Conservation (phyloP, 2,888 invertebrate species). For the Papilio demoleus region DNA sequence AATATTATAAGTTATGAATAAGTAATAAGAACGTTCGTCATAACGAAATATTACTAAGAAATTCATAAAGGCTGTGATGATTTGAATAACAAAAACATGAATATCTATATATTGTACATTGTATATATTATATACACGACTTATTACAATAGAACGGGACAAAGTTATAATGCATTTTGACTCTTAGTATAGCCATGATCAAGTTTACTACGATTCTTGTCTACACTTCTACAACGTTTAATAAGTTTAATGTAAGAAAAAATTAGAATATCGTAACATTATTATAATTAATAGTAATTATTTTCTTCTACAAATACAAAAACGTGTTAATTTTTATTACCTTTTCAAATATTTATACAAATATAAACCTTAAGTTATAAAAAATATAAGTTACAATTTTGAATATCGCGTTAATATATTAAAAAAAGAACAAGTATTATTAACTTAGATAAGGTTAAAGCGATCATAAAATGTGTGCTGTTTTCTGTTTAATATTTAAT, state of each 20-base stretch:
- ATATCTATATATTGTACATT: constrained; percentile 25
- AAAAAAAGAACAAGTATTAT: not conserved
- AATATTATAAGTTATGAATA: no score
- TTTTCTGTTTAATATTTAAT: constrained; percentile 26
- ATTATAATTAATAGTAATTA: no score
- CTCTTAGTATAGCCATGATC: not conserved
- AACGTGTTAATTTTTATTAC: not conserved
- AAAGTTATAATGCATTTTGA: not conserved
- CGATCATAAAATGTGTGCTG: no score
- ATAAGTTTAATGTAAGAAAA: not conserved
- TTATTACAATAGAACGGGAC: constrained; percentile 13
- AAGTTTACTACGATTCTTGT: not conserved
- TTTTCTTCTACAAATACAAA: no score
- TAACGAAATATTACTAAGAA: constrained; percentile 40
- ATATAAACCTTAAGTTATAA: not conserved
- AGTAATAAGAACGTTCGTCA: constrained; percentile 17
- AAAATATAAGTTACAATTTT: not conserved
- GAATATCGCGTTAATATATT: not conserved
- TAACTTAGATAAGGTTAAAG: not conserved
- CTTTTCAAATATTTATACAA: not conserved
- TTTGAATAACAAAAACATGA: constrained; percentile 39
- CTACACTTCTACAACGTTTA: not conserved
- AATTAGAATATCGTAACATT: no score
- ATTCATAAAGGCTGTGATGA: constrained; percentile 34
- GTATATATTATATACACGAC: constrained; percentile 26